Conservation (phyloP, 1,140 invertebrate genomes). For the Grapholita molesta region DNA sequence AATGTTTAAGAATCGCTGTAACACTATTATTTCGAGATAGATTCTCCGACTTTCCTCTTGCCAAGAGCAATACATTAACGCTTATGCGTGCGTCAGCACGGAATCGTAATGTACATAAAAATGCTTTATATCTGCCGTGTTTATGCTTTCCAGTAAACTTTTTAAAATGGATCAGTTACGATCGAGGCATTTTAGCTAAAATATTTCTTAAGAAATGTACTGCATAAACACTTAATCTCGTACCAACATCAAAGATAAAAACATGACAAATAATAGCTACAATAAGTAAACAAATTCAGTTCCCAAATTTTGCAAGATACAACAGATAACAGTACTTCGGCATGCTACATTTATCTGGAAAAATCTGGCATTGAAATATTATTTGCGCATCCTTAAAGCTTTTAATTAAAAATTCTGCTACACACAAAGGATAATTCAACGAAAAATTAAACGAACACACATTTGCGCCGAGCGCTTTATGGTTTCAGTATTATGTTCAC, state of each 20-base stretch:
- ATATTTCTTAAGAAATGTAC: background rate
- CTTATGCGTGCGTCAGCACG: conserved; percentile 25
- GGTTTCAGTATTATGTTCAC: conserved; percentile 1
- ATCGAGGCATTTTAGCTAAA: background rate
- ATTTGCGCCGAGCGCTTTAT: background rate
- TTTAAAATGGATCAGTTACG: conserved; percentile 6
- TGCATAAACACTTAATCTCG: background rate
- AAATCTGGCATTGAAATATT: background rate
- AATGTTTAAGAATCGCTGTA: conserved; percentile 6
- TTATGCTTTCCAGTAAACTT: conserved; percentile 26
- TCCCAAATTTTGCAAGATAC: background rate
- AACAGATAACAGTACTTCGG: background rate
- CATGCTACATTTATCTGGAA: background rate
- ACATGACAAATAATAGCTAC: background rate
- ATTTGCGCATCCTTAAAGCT: background rate
- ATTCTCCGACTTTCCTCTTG: conserved; percentile 19
- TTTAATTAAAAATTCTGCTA: background rate
- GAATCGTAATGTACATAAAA: conserved; percentile 19
- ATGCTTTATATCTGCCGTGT: conserved; percentile 27
- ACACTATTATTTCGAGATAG: background rate
- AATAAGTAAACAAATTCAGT: background rate
- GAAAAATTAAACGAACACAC: conserved; percentile 1
- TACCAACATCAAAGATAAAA: background rate
- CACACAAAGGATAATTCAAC: background rate
- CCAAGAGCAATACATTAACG: conserved; percentile 30